phyloP scores from a whole-genome alignment of 2,113 vertebrate genomes.

The Laterallus jamaicensis region DNA sequence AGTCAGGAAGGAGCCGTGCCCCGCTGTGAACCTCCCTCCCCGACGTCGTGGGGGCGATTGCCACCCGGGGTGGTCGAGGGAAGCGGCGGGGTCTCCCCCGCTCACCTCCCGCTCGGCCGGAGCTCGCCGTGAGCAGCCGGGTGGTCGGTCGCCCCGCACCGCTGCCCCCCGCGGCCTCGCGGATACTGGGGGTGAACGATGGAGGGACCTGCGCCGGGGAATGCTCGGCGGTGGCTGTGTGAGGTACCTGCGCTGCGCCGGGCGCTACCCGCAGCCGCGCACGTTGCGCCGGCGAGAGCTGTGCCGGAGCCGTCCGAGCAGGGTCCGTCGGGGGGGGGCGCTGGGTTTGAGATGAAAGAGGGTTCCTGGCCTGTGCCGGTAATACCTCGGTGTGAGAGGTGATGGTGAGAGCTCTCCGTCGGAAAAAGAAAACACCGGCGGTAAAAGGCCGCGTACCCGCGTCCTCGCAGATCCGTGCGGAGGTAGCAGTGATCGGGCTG shows the following conservation, averaged over 20 bases:
- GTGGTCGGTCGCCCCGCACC: background rate
- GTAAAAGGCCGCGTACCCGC: background rate
- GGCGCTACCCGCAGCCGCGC: background rate
- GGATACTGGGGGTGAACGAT: rapidly evolving
- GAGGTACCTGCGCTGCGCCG: background rate
- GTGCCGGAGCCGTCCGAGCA: background rate
- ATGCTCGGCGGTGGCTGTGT: no score
- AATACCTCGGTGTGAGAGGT: background rate
- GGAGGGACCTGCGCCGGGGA: background rate
- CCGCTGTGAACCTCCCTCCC: no score
- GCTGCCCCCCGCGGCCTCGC: no score
- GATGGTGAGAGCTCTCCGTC: no score
- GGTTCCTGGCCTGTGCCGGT: background rate
- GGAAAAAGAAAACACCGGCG: background rate
- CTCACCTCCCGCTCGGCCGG: background rate
- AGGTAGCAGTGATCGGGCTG: background rate
- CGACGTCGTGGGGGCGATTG: background rate
- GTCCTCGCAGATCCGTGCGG: background rate
- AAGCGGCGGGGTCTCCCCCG: background rate
- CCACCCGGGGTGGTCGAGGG: no score
- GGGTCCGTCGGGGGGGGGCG: background rate
- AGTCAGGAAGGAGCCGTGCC: background rate
- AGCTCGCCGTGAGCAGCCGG: background rate
- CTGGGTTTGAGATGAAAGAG: background rate
- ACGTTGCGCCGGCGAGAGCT: background rate